These are phyloP conservation scores for rat (Rattus norvegicus) DNA, from an alignment of 2,113 vertebrate genomes.

Conservation along the genomic window GRCr8 NC_086022.1:158835001-158835500, in stretches of 20 bases:
- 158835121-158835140: not conserved
- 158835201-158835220: not conserved
- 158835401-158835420: not conserved
- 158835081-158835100: not conserved
- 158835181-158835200: not conserved
- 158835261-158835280: not conserved
- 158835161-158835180: not conserved
- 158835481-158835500: not conserved
- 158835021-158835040: not conserved
- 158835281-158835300: not conserved
- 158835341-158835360: not conserved
- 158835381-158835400: not conserved
- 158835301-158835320: not conserved
- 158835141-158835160: not conserved
- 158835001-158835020: not conserved
- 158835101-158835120: not conserved
- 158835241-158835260: not conserved
- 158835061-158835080: not conserved
- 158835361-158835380: not conserved
- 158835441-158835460: not conserved
- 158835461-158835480: not conserved
- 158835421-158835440: not conserved
- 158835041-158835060: not conserved
- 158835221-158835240: not conserved
- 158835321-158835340: not conserved